These are phyloP conservation scores for Rugalucina vietnamica DNA, from an alignment of 2,888 invertebrate species.

Conservation along the genomic window DNA sequence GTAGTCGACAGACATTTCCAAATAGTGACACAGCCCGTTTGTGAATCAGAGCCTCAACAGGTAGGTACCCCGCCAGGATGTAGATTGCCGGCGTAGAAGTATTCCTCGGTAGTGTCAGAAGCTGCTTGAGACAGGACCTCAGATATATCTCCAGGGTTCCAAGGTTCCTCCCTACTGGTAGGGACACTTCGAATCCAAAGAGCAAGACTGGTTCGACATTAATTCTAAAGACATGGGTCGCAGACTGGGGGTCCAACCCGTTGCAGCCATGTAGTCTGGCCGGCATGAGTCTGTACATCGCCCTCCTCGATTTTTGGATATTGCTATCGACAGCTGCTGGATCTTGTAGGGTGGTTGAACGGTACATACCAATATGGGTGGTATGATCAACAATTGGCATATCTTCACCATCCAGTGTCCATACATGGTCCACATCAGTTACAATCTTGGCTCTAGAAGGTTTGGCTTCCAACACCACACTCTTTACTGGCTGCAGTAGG, in stretches of 20 bases:
- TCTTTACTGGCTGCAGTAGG: background rate
- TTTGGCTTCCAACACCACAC: background rate
- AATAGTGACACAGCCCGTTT: background rate
- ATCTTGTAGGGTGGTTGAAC: background rate
- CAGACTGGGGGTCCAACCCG: background rate
- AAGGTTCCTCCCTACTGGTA: background rate
- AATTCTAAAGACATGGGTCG: background rate
- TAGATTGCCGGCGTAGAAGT: background rate
- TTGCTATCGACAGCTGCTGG: background rate
- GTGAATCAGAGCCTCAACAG: background rate
- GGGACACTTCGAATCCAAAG: background rate
- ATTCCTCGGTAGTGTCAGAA: background rate
- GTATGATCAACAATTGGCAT: background rate
- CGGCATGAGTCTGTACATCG: background rate
- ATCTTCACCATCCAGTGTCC: background rate
- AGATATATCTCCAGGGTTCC: background rate
- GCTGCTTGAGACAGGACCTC: background rate
- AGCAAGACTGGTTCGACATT: background rate
- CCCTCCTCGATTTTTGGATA: background rate
- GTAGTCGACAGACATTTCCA: background rate
- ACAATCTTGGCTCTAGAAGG: background rate
- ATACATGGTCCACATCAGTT: background rate
- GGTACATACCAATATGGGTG: background rate
- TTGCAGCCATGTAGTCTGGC: background rate
- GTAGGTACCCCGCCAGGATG: background rate